phyloP scores from a whole-genome alignment of 2,797 vertebrate genomes.

The Lepus townsendii region DNA sequence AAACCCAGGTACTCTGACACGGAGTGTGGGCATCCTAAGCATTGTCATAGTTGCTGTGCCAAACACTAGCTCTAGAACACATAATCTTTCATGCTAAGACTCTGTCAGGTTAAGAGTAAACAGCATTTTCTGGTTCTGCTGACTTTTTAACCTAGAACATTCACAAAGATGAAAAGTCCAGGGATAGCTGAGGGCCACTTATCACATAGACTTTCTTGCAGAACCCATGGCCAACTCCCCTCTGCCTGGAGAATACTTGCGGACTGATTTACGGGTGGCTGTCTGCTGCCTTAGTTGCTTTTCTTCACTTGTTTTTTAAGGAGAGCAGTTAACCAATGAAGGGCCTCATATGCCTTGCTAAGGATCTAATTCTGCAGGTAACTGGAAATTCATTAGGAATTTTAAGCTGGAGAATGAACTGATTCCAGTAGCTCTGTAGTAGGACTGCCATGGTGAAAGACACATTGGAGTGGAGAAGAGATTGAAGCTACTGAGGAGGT shows the following conservation, averaged over 20 bases:
- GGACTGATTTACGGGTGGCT: not conserved
- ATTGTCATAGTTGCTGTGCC: too few species aligned
- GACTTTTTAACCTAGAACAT: not conserved
- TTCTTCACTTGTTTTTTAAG: not conserved
- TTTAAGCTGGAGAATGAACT: not conserved
- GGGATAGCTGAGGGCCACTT: not conserved
- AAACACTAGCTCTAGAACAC: not conserved
- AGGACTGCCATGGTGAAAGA: not conserved
- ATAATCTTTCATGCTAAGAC: not conserved
- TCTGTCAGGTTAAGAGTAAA: not conserved
- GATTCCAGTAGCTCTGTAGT: not conserved
- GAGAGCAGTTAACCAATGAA: not conserved
- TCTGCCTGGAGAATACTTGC: not conserved
- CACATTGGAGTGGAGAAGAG: not conserved
- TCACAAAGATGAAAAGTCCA: not conserved
- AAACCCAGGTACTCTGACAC: too few species aligned
- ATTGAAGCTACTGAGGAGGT: not conserved
- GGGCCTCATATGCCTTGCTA: not conserved
- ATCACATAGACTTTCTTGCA: not conserved
- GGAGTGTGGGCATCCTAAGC: too few species aligned
- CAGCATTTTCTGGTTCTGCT: not conserved
- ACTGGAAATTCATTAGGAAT: not conserved
- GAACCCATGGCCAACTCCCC: not conserved
- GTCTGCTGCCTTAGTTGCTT: not conserved
- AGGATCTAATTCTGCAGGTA: not conserved